Evolutionary conservation across 1,140 invertebrate genomes (phyloP).

Genomic region (Coboldia fuscipes): DNA sequence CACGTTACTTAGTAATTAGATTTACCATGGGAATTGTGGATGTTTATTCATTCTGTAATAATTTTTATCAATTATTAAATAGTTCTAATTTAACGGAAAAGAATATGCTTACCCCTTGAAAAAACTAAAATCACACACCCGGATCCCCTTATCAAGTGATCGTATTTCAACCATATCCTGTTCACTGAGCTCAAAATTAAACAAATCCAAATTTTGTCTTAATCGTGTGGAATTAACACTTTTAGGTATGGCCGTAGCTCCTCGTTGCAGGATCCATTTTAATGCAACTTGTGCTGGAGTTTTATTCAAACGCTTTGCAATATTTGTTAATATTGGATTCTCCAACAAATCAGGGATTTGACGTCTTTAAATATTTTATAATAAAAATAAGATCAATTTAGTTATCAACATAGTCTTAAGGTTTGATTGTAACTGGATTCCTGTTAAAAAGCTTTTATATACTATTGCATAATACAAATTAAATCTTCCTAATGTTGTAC

Average conservation of each 20-base stretch:
- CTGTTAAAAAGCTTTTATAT: no score
- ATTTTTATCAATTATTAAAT: slow-evolving; percentile 3
- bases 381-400: neutral
- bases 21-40: slow-evolving; percentile 33
- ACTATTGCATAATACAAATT: neutral
- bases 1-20: neutral
- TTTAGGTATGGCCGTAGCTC: slow-evolving; percentile 64
- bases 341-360: slow-evolving; percentile 41
- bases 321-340: slow-evolving; percentile 38
- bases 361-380: slow-evolving; percentile 3
- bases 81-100: no score
- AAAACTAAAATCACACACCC: slow-evolving; percentile 42
- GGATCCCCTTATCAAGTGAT: slow-evolving; percentile 35
- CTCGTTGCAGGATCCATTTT: slow-evolving; percentile 47
- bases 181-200: slow-evolving; percentile 32
- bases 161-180: slow-evolving; percentile 30
- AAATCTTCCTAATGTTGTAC: neutral
- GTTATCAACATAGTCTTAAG: no score
- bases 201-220: slow-evolving; percentile 36
- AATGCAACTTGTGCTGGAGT: slow-evolving; percentile 59
- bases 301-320: slow-evolving; percentile 45
- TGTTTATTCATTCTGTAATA: slow-evolving; percentile 34
- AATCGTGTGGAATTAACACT: slow-evolving; percentile 50
- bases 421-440: no score
- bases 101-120: slow-evolving; percentile 18